A percentile compares a stretch with the other conserved stretches of the same genome.
phyloP scores from a whole-genome alignment of 2,797 vertebrate genomes.

The Pangasius djambal region DNA sequence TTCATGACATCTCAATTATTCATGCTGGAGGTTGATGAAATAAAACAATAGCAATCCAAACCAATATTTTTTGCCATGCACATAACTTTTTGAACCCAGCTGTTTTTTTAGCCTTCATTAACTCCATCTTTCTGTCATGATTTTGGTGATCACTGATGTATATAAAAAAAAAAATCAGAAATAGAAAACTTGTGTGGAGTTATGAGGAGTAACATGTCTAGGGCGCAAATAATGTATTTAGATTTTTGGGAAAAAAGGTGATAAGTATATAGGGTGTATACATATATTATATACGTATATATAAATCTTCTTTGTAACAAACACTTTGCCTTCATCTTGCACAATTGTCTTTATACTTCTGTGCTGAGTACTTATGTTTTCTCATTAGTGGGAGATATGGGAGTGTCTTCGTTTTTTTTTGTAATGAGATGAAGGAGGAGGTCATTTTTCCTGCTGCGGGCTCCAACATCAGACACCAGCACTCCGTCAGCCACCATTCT shows the following conservation, averaged over 20 bases:
- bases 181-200: background rate
- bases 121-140: background rate
- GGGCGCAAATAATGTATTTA: background rate
- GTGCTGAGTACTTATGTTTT: slow-evolving; percentile 72
- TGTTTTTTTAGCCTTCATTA: background rate
- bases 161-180: background rate
- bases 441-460: slow-evolving; percentile 62
- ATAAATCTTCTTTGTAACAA: slow-evolving; percentile 3
- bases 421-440: slow-evolving; percentile 69
- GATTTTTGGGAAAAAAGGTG: background rate
- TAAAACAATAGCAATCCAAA: slow-evolving; percentile 29
- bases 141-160: background rate
- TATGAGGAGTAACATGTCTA: background rate
- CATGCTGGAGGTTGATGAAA: slow-evolving; percentile 50
- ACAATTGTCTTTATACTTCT: slow-evolving; percentile 60
- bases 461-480: slow-evolving; percentile 66
- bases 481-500: slow-evolving; percentile 67
- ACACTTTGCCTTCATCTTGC: slow-evolving; percentile 15
- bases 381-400: slow-evolving; percentile 67
- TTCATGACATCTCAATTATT: slow-evolving; percentile 73
- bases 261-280: background rate
- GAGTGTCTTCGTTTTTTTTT: slow-evolving; percentile 63
- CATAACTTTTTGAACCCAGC: background rate
- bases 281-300: slow-evolving; percentile 8
- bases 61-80: background rate